Conservation (phyloP, 2,797 vertebrate species). For the Pseudochaenichthys georgianus region DNA sequence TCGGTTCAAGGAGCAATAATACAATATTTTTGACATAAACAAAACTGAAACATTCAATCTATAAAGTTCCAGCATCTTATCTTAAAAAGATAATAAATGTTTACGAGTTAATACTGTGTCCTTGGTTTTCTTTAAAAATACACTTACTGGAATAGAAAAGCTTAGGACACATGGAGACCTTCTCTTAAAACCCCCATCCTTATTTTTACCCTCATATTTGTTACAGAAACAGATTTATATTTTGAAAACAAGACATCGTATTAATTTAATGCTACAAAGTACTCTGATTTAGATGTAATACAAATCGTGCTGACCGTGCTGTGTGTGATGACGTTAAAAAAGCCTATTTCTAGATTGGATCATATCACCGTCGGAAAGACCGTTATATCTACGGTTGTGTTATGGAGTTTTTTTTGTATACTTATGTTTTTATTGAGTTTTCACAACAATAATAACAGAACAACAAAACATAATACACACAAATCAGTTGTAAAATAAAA, state of each 20-base stretch:
- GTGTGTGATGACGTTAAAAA: constrained; percentile 1
- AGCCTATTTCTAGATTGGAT: not conserved
- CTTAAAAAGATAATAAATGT: constrained; percentile 66
- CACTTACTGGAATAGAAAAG: constrained; percentile 62
- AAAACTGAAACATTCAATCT: constrained; percentile 62
- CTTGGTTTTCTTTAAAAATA: constrained; percentile 68
- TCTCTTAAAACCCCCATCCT: constrained; percentile 33
- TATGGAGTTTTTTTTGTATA: not conserved
- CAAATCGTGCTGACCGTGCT: constrained; percentile 2
- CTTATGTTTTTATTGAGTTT: too few species aligned
- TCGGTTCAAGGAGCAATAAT: constrained; percentile 68
- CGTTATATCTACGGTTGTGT: not conserved
- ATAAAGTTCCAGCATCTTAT: constrained; percentile 53
- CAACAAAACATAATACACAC: too few species aligned
- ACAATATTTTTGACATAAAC: constrained; percentile 63
- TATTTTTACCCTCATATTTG: constrained; percentile 25
- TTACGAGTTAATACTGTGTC: constrained; percentile 62
- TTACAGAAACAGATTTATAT: constrained; percentile 17
- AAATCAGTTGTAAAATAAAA: too few species aligned
- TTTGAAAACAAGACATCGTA: constrained; percentile 4
- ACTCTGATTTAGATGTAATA: not conserved
- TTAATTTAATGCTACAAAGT: not conserved
- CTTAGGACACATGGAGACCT: constrained; percentile 16
- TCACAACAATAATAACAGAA: too few species aligned
- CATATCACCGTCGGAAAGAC: constrained; percentile 4